Conservation (phyloP, 2,888 invertebrate species). For the Gordius sp. region DNA sequence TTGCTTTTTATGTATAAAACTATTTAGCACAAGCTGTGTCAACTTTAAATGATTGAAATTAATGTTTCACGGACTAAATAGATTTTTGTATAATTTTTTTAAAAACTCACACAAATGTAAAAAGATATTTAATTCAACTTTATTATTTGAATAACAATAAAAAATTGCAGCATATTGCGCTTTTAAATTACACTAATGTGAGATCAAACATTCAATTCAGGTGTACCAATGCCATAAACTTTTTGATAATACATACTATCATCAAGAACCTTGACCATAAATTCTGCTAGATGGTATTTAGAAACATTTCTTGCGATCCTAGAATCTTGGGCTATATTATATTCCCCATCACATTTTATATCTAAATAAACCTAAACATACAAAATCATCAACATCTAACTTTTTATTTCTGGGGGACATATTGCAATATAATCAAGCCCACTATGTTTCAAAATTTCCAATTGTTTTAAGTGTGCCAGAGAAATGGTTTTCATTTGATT, state of each 20-base stretch:
- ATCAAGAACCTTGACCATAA: neutral
- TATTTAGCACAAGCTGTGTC: too few relatives aligned
- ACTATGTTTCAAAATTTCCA: neutral
- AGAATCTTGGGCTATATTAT: neutral
- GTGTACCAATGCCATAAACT: neutral
- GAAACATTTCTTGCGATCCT: neutral
- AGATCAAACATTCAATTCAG: neutral
- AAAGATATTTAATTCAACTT: too few relatives aligned
- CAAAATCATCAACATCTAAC: neutral
- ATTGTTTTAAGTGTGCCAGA: neutral
- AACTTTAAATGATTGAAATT: too few relatives aligned
- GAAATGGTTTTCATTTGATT: neutral
- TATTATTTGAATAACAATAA: too few relatives aligned
- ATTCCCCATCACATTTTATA: neutral
- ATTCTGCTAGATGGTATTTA: neutral
- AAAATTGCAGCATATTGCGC: too few relatives aligned
- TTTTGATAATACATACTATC: neutral
- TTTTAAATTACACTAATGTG: too few relatives aligned
- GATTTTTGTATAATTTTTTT: too few relatives aligned
- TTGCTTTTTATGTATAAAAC: too few relatives aligned
- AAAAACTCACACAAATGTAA: too few relatives aligned
- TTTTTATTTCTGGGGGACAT: neutral
- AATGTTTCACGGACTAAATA: too few relatives aligned
- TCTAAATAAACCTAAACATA: neutral
- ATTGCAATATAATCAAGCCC: neutral